phyloP scores from a whole-genome alignment of 2,113 vertebrate species.

The Strigops habroptila region DNA sequence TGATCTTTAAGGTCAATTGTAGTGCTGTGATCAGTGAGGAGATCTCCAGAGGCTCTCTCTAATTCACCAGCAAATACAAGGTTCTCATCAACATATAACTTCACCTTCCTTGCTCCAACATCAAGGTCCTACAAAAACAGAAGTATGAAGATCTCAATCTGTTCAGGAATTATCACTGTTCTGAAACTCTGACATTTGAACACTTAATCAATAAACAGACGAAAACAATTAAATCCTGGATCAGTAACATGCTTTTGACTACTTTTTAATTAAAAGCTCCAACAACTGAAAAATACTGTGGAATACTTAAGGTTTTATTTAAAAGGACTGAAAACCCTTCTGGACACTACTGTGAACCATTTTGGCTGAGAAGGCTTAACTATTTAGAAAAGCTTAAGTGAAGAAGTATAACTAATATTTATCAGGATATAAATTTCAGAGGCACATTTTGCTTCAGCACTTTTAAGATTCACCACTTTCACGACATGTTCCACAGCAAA shows the following conservation, averaged over 20 bases:
- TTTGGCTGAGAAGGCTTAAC: not conserved
- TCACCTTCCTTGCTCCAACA: constrained; percentile 83
- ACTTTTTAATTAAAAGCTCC: not conserved
- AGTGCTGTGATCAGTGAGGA: constrained; percentile 76
- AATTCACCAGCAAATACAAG: constrained; percentile 87
- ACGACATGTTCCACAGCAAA: not conserved
- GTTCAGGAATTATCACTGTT: not conserved
- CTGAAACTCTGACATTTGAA: not conserved
- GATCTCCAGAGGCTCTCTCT: constrained; percentile 80
- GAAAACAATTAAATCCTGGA: not conserved
- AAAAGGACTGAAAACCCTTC: not conserved
- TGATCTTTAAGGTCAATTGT: constrained; percentile 58
- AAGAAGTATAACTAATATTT: not conserved
- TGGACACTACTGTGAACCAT: not conserved
- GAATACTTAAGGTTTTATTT: not conserved
- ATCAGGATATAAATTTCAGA: not conserved
- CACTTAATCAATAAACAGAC: not conserved
- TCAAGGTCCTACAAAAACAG: constrained; percentile 82
- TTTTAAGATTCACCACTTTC: not conserved
- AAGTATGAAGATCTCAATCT: not conserved
- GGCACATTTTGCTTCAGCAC: not conserved
- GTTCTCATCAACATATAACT: constrained; percentile 86
- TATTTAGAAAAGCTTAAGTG: not conserved
- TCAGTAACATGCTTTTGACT: not conserved
- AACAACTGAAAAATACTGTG: not conserved